Evolutionary conservation across 2,888 invertebrate species (phyloP).

Genomic region (Epinotia demarniana): DNA sequence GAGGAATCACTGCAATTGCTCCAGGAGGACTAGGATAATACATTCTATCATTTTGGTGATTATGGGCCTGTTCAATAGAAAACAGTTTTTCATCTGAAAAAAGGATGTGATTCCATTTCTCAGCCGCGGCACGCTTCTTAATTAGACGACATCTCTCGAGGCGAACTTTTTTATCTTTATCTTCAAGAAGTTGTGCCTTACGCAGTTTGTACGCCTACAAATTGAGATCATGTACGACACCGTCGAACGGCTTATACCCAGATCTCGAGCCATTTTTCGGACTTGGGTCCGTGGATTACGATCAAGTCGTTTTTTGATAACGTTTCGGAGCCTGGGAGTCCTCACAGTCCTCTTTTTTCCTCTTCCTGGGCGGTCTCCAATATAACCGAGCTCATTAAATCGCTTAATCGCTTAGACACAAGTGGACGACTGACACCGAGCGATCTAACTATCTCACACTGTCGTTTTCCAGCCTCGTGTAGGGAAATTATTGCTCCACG

Average conservation of each 20-base stretch:
- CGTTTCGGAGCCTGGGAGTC: neutral
- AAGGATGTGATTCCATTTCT: too few species aligned
- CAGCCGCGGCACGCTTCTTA: too few species aligned
- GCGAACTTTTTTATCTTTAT: neutral
- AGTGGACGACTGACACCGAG: neutral
- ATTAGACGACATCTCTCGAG: too few species aligned
- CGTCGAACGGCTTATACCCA: neutral
- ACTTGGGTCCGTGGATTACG: neutral
- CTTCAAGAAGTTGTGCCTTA: too few species aligned
- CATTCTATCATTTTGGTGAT: too few species aligned
- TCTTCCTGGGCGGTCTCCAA: neutral
- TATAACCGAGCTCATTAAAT: neutral
- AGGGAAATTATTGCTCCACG: too few species aligned
- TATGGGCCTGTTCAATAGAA: too few species aligned
- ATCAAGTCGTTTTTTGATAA: too few species aligned
- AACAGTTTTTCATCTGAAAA: too few species aligned
- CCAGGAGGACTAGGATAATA: neutral
- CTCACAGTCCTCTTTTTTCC: neutral
- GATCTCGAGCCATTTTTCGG: neutral
- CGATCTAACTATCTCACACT: too few species aligned
- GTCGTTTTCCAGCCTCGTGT: too few species aligned
- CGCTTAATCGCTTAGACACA: neutral
- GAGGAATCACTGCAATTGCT: neutral
- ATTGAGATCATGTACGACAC: neutral
- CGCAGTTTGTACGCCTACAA: neutral